Conservation (phyloP, 2,888 invertebrate species). For the Schizaphis graminum region DNA sequence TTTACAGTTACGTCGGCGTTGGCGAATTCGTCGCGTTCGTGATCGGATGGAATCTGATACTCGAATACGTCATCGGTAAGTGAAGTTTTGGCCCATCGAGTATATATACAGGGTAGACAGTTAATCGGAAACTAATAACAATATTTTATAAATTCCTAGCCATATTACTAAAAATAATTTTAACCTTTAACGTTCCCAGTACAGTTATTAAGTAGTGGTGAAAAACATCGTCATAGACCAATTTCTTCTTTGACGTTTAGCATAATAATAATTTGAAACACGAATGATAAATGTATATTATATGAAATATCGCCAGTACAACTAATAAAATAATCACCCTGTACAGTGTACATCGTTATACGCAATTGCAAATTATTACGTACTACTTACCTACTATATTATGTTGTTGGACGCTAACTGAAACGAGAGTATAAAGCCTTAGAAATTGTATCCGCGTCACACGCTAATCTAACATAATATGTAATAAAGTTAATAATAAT, state of each 20-base stretch:
- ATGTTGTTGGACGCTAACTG: not conserved
- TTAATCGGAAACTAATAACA: not conserved
- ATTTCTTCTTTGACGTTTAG: not conserved
- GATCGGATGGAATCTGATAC: conserved; percentile 93
- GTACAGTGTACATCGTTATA: not conserved
- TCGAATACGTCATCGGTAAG: conserved; percentile 89
- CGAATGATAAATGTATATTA: not conserved
- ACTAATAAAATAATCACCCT: not conserved
- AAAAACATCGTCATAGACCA: not conserved
- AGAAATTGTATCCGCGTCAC: not conserved
- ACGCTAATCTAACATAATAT: not conserved
- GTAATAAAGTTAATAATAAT: no score
- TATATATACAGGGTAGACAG: not conserved
- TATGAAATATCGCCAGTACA: not conserved
- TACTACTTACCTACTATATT: not conserved
- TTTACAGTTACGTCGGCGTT: conserved; percentile 83
- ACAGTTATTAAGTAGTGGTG: not conserved
- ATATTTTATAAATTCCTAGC: not conserved
- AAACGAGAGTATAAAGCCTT: not conserved
- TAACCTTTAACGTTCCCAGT: not conserved
- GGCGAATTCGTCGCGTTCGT: conserved; percentile 92
- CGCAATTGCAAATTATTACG: not conserved
- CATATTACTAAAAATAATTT: not conserved
- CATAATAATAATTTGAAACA: not conserved
- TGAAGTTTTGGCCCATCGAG: not conserved